These are phyloP conservation scores for Pachycephala philippinensis DNA, from an alignment of 2,113 vertebrate species.

Conservation along the genomic window DNA sequence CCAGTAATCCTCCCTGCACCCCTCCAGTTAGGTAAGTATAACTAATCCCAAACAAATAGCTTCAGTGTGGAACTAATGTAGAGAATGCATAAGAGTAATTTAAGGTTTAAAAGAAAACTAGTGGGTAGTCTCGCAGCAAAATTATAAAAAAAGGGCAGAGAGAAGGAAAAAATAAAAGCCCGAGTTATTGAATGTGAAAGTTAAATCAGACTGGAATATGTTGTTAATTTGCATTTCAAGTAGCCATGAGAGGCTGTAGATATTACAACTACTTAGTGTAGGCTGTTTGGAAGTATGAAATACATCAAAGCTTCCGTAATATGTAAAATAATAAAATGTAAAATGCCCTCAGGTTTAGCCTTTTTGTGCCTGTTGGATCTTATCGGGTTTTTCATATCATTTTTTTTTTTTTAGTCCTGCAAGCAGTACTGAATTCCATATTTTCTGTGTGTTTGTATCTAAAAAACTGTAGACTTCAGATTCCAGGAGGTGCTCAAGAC, in stretches of 20 bases:
- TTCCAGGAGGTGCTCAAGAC: neutral
- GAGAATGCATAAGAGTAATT: conserved; percentile 44
- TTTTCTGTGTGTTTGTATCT: neutral
- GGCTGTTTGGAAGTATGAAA: neutral
- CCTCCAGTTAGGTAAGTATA: conserved; percentile 29
- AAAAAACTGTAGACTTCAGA: neutral
- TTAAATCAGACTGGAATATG: neutral
- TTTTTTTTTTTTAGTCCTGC: neutral
- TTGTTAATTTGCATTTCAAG: conserved; percentile 44
- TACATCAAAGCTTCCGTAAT: neutral
- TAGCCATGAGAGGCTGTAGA: neutral
- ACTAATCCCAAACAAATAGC: conserved; percentile 65
- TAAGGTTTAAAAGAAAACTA: conserved; percentile 41
- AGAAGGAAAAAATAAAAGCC: neutral
- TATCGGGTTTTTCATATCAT: neutral
- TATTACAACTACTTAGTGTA: neutral
- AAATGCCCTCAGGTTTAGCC: neutral
- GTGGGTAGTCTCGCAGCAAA: neutral
- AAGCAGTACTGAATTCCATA: neutral
- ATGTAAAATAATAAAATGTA: neutral
- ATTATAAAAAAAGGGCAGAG: neutral
- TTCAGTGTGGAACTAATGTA: conserved; percentile 41
- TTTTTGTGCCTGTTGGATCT: neutral
- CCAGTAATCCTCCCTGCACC: conserved; percentile 33
- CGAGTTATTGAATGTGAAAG: neutral